Conservation (phyloP, 2,797 vertebrate species). For the Tadarida brasiliensis region DNA sequence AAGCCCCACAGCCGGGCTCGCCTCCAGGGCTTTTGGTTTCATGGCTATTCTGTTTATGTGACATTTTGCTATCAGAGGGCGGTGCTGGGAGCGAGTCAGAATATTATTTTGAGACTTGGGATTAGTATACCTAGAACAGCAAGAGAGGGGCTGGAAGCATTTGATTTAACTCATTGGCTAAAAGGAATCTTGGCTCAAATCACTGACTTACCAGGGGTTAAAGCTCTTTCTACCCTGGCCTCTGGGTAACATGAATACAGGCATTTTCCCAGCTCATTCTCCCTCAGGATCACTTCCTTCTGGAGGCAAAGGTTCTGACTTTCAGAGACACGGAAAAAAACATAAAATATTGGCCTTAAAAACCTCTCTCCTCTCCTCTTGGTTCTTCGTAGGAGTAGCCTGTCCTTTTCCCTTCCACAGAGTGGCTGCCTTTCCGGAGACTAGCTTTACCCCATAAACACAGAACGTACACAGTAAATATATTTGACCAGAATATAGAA, state of each 20-base stretch:
- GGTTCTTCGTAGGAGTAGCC: not conserved
- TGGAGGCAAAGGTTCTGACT: not conserved
- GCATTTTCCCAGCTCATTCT: not conserved
- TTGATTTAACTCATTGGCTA: not conserved
- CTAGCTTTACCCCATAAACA: not conserved
- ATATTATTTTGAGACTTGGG: constrained; percentile 35
- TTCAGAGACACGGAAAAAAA: not conserved
- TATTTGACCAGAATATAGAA: not conserved
- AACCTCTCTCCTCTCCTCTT: not conserved
- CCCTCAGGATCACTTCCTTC: not conserved
- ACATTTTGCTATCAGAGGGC: not conserved
- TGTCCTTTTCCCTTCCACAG: not conserved
- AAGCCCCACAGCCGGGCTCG: not conserved
- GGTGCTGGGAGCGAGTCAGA: not conserved
- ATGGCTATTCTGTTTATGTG: not conserved
- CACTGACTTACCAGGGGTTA: not conserved
- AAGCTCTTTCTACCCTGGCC: not conserved
- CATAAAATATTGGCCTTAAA: not conserved
- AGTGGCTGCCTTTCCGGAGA: not conserved
- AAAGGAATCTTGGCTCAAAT: not conserved
- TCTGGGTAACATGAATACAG: not conserved
- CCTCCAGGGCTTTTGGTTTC: not conserved
- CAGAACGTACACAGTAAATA: not conserved
- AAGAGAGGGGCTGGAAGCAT: not conserved
- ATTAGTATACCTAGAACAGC: not conserved